A percentile compares a stretch with the other conserved stretches of the same genome.
phyloP scores from a whole-genome alignment of 2,797 vertebrate genomes.

The Ficedula albicollis region DNA sequence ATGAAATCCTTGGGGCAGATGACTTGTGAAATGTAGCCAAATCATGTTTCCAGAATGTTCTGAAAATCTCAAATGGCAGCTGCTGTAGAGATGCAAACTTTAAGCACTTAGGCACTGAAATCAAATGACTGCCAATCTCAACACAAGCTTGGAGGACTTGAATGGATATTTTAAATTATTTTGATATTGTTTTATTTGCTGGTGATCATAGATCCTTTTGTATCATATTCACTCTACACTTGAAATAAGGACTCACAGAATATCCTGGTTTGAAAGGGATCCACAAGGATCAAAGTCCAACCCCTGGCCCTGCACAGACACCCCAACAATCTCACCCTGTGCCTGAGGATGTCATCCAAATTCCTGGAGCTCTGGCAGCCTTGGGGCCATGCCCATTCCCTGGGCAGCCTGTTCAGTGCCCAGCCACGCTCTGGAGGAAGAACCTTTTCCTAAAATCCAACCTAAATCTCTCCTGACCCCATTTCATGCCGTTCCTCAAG shows the following conservation, averaged over 20 bases:
- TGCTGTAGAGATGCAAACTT: not conserved
- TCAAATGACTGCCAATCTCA: not conserved
- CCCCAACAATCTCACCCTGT: not conserved
- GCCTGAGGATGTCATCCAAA: not conserved
- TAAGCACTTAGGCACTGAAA: not conserved
- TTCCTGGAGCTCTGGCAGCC: not conserved
- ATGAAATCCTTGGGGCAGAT: not conserved
- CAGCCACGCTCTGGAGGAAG: not conserved
- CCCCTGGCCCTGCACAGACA: not conserved
- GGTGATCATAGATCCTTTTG: not conserved
- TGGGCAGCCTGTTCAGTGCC: not conserved
- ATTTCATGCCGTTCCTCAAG: not conserved
- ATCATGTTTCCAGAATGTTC: accelerated
- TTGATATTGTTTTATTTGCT: not conserved
- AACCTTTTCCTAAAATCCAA: not conserved
- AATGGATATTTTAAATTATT: not conserved
- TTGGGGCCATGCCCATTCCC: not conserved
- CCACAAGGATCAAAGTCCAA: not conserved
- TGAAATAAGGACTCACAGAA: not conserved
- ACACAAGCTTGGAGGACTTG: not conserved
- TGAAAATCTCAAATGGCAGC: not conserved
- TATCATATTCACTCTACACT: not conserved
- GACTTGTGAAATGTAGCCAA: not conserved
- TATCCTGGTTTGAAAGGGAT: not conserved
- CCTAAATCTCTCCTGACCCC: not conserved